Evolutionary conservation across 2,797 vertebrate species (phyloP), one percentile per base, ranked within the genome.

Genomic region (Rhadinocentrus ornatus): DNA sequence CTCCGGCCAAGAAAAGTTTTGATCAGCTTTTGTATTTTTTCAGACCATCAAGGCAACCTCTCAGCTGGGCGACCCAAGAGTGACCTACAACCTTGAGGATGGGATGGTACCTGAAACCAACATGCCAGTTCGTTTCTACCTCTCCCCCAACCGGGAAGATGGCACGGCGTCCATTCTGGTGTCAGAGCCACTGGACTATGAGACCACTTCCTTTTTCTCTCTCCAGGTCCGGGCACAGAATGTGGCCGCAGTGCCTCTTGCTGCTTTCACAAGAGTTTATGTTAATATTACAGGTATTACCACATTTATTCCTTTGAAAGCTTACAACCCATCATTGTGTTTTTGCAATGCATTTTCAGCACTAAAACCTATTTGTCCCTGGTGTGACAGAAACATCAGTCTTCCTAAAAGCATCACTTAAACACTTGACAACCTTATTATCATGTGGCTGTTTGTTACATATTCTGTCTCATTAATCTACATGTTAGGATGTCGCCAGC

Each of bases 41-140:
- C 79, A 98, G 96, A 96, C 94, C 8, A 90, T 96, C 82, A 96
- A 93, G 84, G 94, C 95, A 4, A 96, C 92, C 3, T 97, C 96
- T 71, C 93, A 91, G 46, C 89, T 96, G 15, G 96, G 96, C 31
- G 96, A 97, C 87, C 95, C 96, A 0, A 91, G 94, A 68, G 95
- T 97, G 81, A 97, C 95, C 35, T 97, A 97, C 62, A 97, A 94
- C 88, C 89, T 97, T 35, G 96, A 96, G 80, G 96, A 97, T 15
- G 96, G 96, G 16, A 93, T 96, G 92, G 95, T 97, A 29, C 96
- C 95, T 0, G 96, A 97, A 88, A 96, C 94, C 84, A 97, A 96
- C 90, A 96, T 96, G 95, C 96, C 96, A 0, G 92, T 97, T 32
- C 94, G 93, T 57, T 97, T 98, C 92, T 98, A 97, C 88, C 93